Base-by-base conservation (phyloP, 1,140 invertebrate species). In the Tachypleus tridentatus region DNA sequence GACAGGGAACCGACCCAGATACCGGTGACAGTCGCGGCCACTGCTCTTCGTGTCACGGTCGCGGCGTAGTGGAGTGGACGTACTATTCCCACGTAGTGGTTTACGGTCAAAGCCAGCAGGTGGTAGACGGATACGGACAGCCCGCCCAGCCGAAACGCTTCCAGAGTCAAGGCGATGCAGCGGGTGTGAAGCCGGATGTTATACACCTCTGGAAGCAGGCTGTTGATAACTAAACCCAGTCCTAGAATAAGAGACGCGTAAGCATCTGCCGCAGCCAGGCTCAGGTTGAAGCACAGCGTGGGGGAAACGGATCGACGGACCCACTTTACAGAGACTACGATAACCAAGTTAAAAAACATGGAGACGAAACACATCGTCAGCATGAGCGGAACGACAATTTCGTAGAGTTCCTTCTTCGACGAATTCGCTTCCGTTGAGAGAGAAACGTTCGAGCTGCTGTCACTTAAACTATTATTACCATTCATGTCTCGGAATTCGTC, bases 31-130 rank as follows among this genome's bases (percentile, higher is more conserved):
- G 78, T 72, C 5, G 77, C 65, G 29, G 73, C 76, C 0, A 79
- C 77, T 47, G 75, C 77, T 51, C 76, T 71, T 53, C 77, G 75
- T 2, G 72, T 73, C 3, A 73, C 67, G 3, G 64, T 68, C 50
- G 63, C 64, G 48, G 70, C 70, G 71, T 85, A 85, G 63, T 85
- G 84, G 4, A 86, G 76, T 0, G 85, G 85, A 66, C 79, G 77
- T 4, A 82, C 71, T 54, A 82, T 83, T 11, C 85, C 85, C 29
- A 85, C 75, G 74, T 84, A 86, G 70, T 88, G 86, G 73, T 87
- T 86, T 11, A 85, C 73, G 4, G 85, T 84, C 51, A 88, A 77
- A 3, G 82, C 81, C 9, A 86, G 70, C 4, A 88, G 77, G 73
- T 87, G 86, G 5, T 81, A 74, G 3, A 86, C 80, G 0, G 84